These are phyloP conservation scores for Drosophila funebris DNA, from an alignment of 1,140 invertebrate genomes.

Conservation along the genomic window DNA sequence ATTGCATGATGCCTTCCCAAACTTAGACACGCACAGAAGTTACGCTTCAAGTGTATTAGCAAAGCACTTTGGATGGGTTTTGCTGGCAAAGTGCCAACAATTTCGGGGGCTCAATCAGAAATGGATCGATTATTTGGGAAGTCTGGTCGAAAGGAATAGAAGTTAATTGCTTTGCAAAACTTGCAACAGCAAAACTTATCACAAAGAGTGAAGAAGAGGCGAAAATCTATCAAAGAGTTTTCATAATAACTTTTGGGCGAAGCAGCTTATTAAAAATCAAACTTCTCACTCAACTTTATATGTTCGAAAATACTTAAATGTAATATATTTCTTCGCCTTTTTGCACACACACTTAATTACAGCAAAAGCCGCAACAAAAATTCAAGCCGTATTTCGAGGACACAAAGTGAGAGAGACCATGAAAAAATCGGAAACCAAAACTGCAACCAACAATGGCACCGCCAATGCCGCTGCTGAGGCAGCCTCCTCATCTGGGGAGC, in stretches of 20 bases:
- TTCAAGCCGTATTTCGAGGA: conserved; percentile 89
- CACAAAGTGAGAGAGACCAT: conserved; percentile 88
- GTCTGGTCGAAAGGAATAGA: not conserved
- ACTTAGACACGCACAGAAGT: conserved; percentile 29
- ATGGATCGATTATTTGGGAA: conserved; percentile 48
- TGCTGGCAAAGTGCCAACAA: conserved; percentile 38
- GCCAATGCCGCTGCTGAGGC: conserved; percentile 52
- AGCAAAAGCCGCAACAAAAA: conserved; percentile 88
- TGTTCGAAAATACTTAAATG: not conserved
- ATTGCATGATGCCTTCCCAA: conserved; percentile 2
- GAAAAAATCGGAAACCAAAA: conserved; percentile 84
- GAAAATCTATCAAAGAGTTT: conserved; percentile 29
- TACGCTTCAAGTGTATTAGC: conserved; percentile 64
- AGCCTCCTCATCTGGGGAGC: conserved; percentile 84
- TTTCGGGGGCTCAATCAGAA: conserved; percentile 40
- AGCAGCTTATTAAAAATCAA: conserved; percentile 33
- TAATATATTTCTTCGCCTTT: conserved; percentile 1
- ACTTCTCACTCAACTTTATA: conserved; percentile 24
- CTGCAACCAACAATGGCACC: conserved; percentile 71
- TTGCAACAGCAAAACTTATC: conserved; percentile 28
- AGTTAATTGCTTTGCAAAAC: conserved; percentile 46
- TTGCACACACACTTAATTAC: conserved; percentile 58
- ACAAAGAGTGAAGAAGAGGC: not conserved
- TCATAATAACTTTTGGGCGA: not conserved
- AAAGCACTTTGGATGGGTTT: not conserved